Evolutionary conservation across 2,113 vertebrate species (phyloP).

Genomic region (Globicephala melas): DNA sequence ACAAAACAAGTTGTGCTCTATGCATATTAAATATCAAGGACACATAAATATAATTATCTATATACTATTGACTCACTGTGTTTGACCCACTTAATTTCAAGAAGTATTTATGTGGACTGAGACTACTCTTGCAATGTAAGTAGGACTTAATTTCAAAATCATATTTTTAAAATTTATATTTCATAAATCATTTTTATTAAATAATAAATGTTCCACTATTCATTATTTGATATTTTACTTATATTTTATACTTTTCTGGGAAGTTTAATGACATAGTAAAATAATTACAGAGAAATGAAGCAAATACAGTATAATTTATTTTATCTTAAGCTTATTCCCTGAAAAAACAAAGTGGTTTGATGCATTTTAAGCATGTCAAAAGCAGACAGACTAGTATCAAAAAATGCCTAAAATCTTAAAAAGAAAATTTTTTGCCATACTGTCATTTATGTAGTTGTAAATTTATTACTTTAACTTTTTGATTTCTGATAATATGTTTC

Average conservation of each 20-base stretch:
- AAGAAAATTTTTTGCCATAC: not conserved
- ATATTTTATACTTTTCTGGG: not conserved
- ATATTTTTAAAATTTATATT: not conserved
- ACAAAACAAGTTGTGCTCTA: not conserved
- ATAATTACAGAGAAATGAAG: not conserved
- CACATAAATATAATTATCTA: not conserved
- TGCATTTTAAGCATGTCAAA: slow-evolving; percentile 13
- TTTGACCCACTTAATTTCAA: not conserved
- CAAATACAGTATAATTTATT: not conserved
- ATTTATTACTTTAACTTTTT: not conserved
- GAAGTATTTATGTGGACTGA: not conserved
- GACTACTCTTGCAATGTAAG: not conserved
- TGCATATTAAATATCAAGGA: not conserved
- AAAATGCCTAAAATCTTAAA: not conserved
- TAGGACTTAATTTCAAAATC: not conserved
- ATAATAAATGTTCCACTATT: not conserved
- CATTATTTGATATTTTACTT: not conserved
- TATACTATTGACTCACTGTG: not conserved
- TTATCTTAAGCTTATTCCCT: not conserved
- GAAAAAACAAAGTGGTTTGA: not conserved
- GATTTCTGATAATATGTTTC: not conserved
- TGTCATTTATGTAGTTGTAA: not conserved
- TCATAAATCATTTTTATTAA: not conserved
- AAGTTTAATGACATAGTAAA: not conserved
- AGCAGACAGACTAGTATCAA: not conserved